Evolutionary conservation across 2,888 invertebrate species (phyloP).

Genomic region (Macrosiphum euphorbiae): DNA sequence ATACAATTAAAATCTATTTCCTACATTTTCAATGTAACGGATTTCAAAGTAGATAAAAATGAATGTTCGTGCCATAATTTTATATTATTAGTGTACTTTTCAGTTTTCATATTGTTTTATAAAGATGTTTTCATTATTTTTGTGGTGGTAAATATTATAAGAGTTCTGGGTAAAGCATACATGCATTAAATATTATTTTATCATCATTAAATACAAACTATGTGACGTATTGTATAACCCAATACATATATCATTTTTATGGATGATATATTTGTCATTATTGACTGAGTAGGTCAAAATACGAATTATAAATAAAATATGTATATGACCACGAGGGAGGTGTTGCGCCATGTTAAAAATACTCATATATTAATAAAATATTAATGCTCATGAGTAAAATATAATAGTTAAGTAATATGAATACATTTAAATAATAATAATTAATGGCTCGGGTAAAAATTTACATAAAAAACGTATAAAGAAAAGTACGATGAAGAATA

Average conservation of each 20-base stretch:
- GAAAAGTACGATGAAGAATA: neutral
- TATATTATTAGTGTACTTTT: neutral
- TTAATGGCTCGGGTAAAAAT: neutral
- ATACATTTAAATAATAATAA: neutral
- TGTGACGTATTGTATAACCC: neutral
- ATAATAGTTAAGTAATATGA: neutral
- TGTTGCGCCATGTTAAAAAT: neutral
- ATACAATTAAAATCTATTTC: conserved; percentile 9
- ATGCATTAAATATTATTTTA: neutral
- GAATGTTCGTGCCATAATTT: neutral
- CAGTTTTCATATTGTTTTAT: neutral
- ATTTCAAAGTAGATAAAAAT: neutral
- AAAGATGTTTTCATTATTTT: neutral
- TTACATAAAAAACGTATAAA: neutral
- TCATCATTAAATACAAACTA: neutral
- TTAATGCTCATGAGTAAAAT: neutral
- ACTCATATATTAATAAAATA: neutral
- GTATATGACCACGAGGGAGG: neutral
- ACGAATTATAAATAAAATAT: neutral
- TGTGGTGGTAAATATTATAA: neutral
- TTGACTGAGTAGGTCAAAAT: neutral
- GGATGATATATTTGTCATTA: neutral
- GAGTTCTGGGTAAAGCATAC: neutral
- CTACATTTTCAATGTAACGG: neutral
- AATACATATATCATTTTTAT: neutral